Conservation (phyloP, 2,797 vertebrate species). For the Sus cebifrons region DNA sequence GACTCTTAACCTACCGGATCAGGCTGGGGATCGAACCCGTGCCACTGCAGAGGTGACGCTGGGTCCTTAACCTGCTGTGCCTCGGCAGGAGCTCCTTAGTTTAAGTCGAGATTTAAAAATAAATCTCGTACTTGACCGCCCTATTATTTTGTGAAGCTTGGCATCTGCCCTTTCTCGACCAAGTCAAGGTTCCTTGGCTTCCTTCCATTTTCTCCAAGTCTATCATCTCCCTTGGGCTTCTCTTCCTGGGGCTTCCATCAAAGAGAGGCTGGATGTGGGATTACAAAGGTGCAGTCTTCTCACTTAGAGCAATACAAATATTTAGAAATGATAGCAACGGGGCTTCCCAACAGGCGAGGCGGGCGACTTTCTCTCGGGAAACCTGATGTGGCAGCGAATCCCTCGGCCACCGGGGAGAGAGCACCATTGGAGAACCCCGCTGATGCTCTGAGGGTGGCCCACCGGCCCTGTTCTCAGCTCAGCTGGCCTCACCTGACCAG, state of each 20-base stretch:
- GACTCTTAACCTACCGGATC: too few relatives aligned
- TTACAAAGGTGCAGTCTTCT: neutral
- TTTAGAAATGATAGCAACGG: neutral
- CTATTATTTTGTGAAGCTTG: neutral
- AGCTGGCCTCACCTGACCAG: neutral
- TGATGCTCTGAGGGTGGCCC: constrained; percentile 12
- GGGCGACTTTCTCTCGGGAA: neutral
- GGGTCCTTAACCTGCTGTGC: too few relatives aligned
- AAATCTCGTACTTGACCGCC: neutral
- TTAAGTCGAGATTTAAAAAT: neutral
- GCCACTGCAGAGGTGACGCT: too few relatives aligned
- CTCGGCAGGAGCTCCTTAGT: too few relatives aligned
- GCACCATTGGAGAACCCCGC: neutral
- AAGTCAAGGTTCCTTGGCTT: neutral
- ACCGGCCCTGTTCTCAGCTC: neutral
- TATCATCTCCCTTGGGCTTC: neutral
- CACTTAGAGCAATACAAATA: neutral
- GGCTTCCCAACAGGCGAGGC: neutral
- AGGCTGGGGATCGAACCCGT: too few relatives aligned
- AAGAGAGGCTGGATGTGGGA: neutral
- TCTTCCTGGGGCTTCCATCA: neutral
- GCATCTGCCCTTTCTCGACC: neutral
- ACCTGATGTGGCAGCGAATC: neutral
- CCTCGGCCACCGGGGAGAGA: neutral
- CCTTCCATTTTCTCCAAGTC: neutral